Conservation (phyloP, 2,113 vertebrate genomes). For the Bufo gargarizans region DNA sequence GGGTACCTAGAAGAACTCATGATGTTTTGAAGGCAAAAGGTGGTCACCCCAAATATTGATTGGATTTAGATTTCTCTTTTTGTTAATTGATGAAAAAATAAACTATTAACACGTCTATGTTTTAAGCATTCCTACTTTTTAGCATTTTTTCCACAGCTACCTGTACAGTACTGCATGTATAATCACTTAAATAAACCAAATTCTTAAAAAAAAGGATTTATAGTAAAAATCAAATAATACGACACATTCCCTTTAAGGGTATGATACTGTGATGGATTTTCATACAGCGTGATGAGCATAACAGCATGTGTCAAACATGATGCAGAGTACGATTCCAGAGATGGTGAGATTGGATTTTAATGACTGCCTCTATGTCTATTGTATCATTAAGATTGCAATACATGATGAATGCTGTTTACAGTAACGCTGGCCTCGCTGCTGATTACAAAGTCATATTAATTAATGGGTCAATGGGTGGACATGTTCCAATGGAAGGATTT, state of each 20-base stretch:
- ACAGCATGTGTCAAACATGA: neutral
- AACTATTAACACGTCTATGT: too few relatives aligned
- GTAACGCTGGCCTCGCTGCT: neutral
- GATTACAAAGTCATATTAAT: conserved; percentile 48
- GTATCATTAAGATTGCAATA: conserved; percentile 13
- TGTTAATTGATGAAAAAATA: too few relatives aligned
- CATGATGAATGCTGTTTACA: conserved; percentile 41
- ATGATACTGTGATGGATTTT: neutral
- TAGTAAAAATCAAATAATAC: too few relatives aligned
- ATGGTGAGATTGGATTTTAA: conserved; percentile 1
- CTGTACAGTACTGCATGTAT: too few relatives aligned
- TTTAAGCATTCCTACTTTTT: too few relatives aligned
- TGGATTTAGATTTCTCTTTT: too few relatives aligned
- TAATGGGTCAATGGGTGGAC: conserved; percentile 45
- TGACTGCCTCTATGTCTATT: conserved; percentile 14
- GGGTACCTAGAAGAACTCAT: too few relatives aligned
- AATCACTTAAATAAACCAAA: too few relatives aligned
- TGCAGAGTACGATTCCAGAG: neutral
- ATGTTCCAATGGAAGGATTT: conserved; percentile 32
- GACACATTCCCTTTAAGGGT: neutral
- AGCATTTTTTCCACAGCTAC: too few relatives aligned
- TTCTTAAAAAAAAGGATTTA: too few relatives aligned
- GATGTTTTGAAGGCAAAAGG: too few relatives aligned
- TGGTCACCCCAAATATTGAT: too few relatives aligned
- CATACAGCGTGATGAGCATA: neutral